These are phyloP conservation scores for Nesogale talazaci DNA, from an alignment of 2,113 vertebrate species.

Conservation along the genomic window DNA sequence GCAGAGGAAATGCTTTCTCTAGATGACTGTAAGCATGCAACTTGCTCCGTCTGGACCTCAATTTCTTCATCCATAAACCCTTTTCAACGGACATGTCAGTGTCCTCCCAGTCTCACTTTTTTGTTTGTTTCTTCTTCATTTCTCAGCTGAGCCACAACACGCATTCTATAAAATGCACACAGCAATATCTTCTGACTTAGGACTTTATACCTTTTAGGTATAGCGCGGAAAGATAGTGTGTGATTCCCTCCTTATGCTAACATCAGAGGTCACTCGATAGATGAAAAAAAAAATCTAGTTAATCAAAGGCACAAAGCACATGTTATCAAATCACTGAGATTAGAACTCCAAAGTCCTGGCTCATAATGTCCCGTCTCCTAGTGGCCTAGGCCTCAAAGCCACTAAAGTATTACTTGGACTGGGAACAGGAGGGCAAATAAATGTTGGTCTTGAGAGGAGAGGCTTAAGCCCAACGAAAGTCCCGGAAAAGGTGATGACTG, in stretches of 20 bases:
- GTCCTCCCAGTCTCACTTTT: neutral
- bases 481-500: neutral
- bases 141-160: neutral
- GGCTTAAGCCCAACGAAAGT: neutral
- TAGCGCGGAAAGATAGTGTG: neutral
- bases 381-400: neutral
- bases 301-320: neutral
- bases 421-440: neutral
- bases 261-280: neutral
- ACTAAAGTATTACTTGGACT: neutral
- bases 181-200: neutral
- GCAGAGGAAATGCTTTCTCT: neutral
- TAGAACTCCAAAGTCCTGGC: neutral
- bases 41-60: neutral
- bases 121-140: neutral
- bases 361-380: neutral
- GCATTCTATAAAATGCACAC: neutral
- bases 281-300: neutral
- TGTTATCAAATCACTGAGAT: neutral
- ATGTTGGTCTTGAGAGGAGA: neutral
- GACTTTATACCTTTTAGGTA: neutral
- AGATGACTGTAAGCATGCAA: neutral
- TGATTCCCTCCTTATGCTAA: neutral
- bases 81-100: neutral
- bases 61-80: neutral